Evolutionary conservation across 2,888 invertebrate genomes (phyloP), one percentile per base, ranked within the genome.

Genomic region (Latrodectus hesperus): DNA sequence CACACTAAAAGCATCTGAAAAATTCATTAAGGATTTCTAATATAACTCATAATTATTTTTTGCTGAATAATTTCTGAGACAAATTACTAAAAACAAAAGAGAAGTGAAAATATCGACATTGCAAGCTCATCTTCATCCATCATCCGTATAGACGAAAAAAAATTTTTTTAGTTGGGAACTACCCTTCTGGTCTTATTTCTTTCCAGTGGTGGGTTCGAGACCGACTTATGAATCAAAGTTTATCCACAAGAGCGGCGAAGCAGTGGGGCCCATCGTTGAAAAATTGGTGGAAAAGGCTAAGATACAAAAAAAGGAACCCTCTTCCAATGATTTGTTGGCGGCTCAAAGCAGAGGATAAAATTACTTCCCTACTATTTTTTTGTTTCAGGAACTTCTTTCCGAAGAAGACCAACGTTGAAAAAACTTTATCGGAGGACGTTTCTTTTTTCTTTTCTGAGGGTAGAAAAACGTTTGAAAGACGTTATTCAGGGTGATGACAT

Each of bases 401-500:
- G 16, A 6, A 60, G n/a, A 60, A 60, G n/a, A 11, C 6, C 6
- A 10, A 10, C 12, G n/a, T 6, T 16, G n/a, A 60, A 60, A 60
- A 60, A 60, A 60, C 60, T 12, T 16, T 60, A 60, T 60, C 60
- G 12, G 60, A 60, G n/a, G n/a, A n/a, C 12, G 0, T 60, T 60
- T 9, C 10, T 60, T 60, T n/a, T 60, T 60, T 60, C 11, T n/a
- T 12, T 12, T 12, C 4, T 2, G 55, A 6, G 9, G 60, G 11
- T 9, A 0, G 6, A 49, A 16, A 64, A 65, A 76, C 64, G 17
- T 16, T 76, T 76, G 67, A 68, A 77, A 77, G 67, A 77, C 77
- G 77, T 67, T 77, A 77, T 77, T 77, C 77, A 68, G 67, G 14
- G 9, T 51, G 68, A 77, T 77, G 77, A 77, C 77, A 77, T 77